Evolutionary conservation across 1,140 invertebrate genomes (phyloP).

Genomic region (Lordiphosa clarofinis): DNA sequence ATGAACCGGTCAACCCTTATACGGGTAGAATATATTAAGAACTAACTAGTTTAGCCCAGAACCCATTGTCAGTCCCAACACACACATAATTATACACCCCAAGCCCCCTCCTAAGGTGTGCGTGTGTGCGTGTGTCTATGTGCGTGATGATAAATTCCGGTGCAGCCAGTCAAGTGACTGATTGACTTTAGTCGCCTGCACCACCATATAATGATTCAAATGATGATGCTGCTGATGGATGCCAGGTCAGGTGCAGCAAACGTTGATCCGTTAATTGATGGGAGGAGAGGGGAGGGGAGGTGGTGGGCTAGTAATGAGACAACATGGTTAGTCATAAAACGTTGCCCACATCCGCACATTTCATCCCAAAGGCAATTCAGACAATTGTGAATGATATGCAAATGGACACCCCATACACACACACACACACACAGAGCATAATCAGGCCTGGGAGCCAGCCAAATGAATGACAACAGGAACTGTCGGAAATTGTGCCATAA

Average conservation of each 20-base stretch:
- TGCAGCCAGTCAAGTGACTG: conserved; percentile 10
- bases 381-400: conserved; percentile 44
- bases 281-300: too few relatives aligned
- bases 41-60: too few relatives aligned
- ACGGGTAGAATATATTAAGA: too few relatives aligned
- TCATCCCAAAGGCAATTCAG: conserved; percentile 11
- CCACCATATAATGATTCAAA: conserved; percentile 4
- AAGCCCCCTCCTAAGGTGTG: too few relatives aligned
- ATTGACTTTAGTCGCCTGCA: conserved; percentile 24
- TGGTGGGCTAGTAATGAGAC: not conserved
- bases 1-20: too few relatives aligned
- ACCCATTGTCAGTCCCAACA: conserved; percentile 15
- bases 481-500: conserved; percentile 58
- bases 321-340: conserved; percentile 23
- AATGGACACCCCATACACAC: conserved; percentile 30
- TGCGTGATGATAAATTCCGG: too few relatives aligned
- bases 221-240: conserved; percentile 19
- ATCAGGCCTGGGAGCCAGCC: conserved; percentile 8
- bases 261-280: conserved; percentile 35
- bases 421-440: not conserved
- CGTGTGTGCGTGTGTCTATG: too few relatives aligned
- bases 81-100: conserved; percentile 27
- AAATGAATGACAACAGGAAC: conserved; percentile 64
- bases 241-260: not conserved
- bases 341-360: conserved; percentile 15